Base-by-base conservation (phyloP, 2,888 invertebrate genomes). In the Dascillus cervinus region DNA sequence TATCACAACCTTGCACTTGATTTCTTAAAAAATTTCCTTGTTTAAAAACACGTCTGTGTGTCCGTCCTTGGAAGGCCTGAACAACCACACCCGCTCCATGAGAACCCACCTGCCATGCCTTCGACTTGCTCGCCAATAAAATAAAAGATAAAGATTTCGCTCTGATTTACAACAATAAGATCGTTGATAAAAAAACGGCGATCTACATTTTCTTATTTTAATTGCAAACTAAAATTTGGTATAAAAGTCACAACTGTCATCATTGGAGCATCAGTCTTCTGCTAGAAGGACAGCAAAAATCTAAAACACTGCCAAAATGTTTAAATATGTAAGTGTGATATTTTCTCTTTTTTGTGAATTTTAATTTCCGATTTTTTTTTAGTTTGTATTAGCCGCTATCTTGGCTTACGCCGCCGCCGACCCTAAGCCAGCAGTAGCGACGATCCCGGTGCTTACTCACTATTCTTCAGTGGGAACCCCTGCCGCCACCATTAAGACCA, bases 401-500 rank as follows among this genome's bases (percentile, higher is more conserved):
- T 5, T 36, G 20, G 36, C 36, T 5, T 4, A 14, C 3, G 32
- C 32, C n/a, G 13, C 12, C 5, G 19, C 25, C 10, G 26, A 24
- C n/a, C 19, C 32, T 5, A 32, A 32, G 17, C 32, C 32, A 14
- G 26, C 20, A 11, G 2, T 24, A 9, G 24, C 30, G 1, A 5
- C 19, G 9, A 8, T 24, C 11, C n/a, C n/a, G n/a, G n/a, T n/a
- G n/a, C n/a, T n/a, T n/a, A 17, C 17, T 3, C 6, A 23, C 1
- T 27, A 27, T 11, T 9, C 27, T 11, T 20, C 27, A 8, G 10
- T 27, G 5, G 27, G 27, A n/a, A 27, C 34, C 27, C 34, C 48
- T 26, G 36, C 47, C 11, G 42, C 56, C 30, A 60, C 66, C 22
- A 22, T 50, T 3, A 32, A 45, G 23, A 55, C 60, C 23, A 37